Conservation (phyloP, 2,797 vertebrate genomes). For the Mallotus villosus region DNA sequence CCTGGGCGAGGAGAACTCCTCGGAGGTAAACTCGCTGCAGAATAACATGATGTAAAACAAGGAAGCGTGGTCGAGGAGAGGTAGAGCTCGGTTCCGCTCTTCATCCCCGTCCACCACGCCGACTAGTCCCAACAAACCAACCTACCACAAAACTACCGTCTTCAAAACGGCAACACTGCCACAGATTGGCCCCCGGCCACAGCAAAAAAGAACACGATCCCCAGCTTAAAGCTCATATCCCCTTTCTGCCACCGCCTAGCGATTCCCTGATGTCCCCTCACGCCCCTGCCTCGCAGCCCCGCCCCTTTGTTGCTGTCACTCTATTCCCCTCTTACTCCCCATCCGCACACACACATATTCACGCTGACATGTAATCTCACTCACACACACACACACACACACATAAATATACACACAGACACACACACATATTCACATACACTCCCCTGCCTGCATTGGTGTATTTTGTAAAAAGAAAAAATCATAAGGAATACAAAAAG, state of each 20-base stretch:
- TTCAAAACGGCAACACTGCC: constrained; percentile 69
- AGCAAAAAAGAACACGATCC: constrained; percentile 49
- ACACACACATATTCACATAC: constrained; percentile 29
- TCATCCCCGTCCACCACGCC: background rate
- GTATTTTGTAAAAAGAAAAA: constrained; percentile 89
- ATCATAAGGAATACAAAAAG: constrained; percentile 74
- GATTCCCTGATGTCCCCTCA: constrained; percentile 46
- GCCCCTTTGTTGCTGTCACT: constrained; percentile 68
- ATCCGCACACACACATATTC: constrained; percentile 35
- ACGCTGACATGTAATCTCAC: constrained; percentile 21
- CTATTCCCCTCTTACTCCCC: constrained; percentile 48
- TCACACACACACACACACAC: constrained; percentile 35
- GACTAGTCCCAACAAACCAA: constrained; percentile 50
- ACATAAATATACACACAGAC: background rate
- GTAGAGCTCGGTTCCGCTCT: constrained; percentile 22
- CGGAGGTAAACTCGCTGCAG: constrained; percentile 92
- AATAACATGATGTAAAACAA: constrained; percentile 91
- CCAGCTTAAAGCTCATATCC: constrained; percentile 49
- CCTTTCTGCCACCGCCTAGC: constrained; percentile 38
- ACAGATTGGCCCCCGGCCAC: constrained; percentile 47
- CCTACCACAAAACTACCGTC: constrained; percentile 61
- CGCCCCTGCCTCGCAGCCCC: constrained; percentile 54
- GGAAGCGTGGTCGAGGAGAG: constrained; percentile 39
- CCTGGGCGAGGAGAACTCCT: constrained; percentile 81
- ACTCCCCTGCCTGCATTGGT: constrained; percentile 90